phyloP scores from a whole-genome alignment of 2,113 vertebrate species.

The Ceuthmochares aereus region DNA sequence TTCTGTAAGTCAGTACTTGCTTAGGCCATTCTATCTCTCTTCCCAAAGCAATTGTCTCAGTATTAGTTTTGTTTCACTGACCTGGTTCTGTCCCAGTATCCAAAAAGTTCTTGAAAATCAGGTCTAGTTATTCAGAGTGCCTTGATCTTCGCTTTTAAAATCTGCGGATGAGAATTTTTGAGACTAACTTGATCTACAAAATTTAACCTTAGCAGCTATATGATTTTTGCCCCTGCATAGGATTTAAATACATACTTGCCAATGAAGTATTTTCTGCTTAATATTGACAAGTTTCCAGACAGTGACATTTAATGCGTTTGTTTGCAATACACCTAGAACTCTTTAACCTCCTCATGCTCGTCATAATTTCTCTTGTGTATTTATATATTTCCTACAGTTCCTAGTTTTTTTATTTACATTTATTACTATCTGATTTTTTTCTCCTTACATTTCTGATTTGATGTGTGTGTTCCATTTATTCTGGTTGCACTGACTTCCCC shows the following conservation, averaged over 20 bases:
- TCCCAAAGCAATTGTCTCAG: not conserved
- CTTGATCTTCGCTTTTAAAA: not conserved
- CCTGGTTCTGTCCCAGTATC: not conserved
- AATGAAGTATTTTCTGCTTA: not conserved
- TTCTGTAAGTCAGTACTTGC: not conserved
- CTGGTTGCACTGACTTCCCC: not conserved
- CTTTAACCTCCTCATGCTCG: not conserved
- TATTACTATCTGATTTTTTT: not conserved
- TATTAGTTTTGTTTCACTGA: not conserved
- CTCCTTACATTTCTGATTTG: not conserved
- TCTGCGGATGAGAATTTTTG: not conserved
- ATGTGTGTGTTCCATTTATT: not conserved
- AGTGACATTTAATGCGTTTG: not conserved
- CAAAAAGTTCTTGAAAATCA: not conserved
- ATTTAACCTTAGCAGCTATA: not conserved
- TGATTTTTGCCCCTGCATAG: not conserved
- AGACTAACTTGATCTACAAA: not conserved
- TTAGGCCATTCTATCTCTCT: not conserved
- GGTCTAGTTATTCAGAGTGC: not conserved
- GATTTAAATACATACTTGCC: not conserved
- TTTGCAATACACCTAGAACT: not conserved
- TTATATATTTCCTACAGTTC: not conserved
- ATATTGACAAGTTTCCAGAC: not conserved
- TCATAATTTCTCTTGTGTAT: not conserved
- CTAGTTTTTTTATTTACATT: not conserved